Base-by-base conservation (phyloP, 2,797 vertebrate genomes). In the Anguilla megastoma region DNA sequence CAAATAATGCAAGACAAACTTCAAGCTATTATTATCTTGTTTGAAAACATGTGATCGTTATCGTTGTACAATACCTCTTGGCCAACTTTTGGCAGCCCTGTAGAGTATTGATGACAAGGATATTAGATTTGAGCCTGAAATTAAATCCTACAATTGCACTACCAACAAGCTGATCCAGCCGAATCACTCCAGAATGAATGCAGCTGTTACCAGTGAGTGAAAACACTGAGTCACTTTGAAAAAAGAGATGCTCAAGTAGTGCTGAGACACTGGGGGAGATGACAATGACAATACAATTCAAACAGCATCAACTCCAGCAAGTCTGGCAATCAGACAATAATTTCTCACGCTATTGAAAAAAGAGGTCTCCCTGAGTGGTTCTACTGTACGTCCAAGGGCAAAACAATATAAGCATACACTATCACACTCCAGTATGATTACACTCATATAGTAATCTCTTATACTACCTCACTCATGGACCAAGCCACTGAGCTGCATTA, bases 401-500 rank as follows among this genome's bases (percentile, higher is more conserved):
- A 56, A 56, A 56, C 54, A 56, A 56, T 12, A 56, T 56, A 12
- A 56, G 54, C 54, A 56, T 14, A 56, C 12, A 2, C 14, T 16
- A 16, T 14, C 8, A 2, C 60, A 66, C 60, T 66, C n/a, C 24
- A n/a, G 14, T 48, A 80, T 36, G 10, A 52, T 48, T 50, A 33
- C 9, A 36, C 69, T 58, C 50, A 56, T 12, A 71, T 50, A 54
- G 74, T 66, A 24, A 50, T 50, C 69, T 71, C 48, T 50, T 50
- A 74, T 27, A 41, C n/a, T 48, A 50, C 66, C 45, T 12, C 66
- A 69, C n/a, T 10, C 24, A n/a, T 69, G 66, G n/a, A 69, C 90
- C 63, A 50, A 0, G 30, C 54, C 54, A 85, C 52, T 82, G 85
- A 90, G 14, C 30, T 41, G 21, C 91, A 91, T 94, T 93, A 94